Conservation (phyloP, 1,140 invertebrate genomes). For the Lamellibrachia luymesi region DNA sequence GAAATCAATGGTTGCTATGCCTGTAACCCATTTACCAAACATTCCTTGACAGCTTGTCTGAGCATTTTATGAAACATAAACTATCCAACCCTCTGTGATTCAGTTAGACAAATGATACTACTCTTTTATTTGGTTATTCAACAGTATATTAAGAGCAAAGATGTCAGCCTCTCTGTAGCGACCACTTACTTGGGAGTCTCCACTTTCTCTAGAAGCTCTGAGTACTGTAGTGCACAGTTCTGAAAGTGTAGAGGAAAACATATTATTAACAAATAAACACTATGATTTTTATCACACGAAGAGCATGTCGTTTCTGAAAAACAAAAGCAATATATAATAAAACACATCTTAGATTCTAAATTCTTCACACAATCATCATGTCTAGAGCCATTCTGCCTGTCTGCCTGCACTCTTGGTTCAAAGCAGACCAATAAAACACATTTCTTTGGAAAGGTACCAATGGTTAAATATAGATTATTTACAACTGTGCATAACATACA, state of each 20-base stretch:
- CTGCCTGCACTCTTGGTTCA: neutral
- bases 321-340: slow-evolving; percentile 1
- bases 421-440: neutral
- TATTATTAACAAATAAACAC: neutral
- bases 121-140: no score
- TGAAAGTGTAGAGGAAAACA: slow-evolving; percentile 29
- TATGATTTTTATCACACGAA: neutral
- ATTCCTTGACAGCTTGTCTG: neutral
- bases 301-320: neutral
- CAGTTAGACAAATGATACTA: no score
- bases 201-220: slow-evolving; percentile 76
- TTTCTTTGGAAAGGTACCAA: no score
- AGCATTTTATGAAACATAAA: neutral
- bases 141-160: neutral
- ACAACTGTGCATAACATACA: no score
- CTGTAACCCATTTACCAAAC: neutral
- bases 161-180: neutral
- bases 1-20: slow-evolving; percentile 16
- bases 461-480: no score
- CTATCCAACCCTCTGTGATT: neutral
- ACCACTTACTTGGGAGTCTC: slow-evolving; percentile 74
- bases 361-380: neutral
- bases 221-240: slow-evolving; percentile 87
- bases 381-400: neutral
- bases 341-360: neutral